A percentile compares a stretch with the other conserved stretches of the same genome.
Conservation (phyloP, 2,797 vertebrate species). For the Nannoperca obscura region DNA sequence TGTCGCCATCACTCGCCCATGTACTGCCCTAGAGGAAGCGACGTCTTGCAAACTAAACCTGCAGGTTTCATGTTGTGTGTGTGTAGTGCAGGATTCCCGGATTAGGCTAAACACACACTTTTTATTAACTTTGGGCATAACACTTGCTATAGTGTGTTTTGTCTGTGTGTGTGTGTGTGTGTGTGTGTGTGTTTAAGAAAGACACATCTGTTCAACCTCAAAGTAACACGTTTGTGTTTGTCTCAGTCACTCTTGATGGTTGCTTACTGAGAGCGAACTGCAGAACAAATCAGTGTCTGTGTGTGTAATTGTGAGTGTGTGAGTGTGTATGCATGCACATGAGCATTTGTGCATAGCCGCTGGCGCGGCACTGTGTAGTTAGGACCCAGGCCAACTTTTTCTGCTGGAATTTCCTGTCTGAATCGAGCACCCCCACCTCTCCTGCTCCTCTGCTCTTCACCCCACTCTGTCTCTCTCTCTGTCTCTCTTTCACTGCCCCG, state of each 20-base stretch:
- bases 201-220: conserved; percentile 51
- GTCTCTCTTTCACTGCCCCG: conserved; percentile 58
- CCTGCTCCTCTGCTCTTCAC: conserved; percentile 69
- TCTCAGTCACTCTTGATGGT: conserved; percentile 64
- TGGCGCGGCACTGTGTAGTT: conserved; percentile 85
- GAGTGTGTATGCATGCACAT: conserved; percentile 56
- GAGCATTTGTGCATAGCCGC: conserved; percentile 84
- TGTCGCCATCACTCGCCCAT: conserved; percentile 81
- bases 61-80: conserved; percentile 70
- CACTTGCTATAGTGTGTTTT: conserved; percentile 32
- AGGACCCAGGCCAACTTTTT: conserved; percentile 89
- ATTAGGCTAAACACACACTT: conserved; percentile 72
- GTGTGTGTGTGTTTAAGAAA: conserved; percentile 44
- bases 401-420: conserved; percentile 96
- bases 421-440: conserved; percentile 83
- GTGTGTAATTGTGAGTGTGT: conserved; percentile 45
- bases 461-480: conserved; percentile 56
- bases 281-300: conserved; percentile 76
- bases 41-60: conserved; percentile 76
- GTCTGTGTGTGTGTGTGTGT: conserved; percentile 27
- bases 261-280: conserved; percentile 72
- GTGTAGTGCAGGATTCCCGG: conserved; percentile 65
- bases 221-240: conserved; percentile 62
- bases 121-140: conserved; percentile 55
- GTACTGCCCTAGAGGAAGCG: conserved; percentile 70